Evolutionary conservation across 2,113 vertebrate species (phyloP).

Genomic region (Sapajus apella): DNA sequence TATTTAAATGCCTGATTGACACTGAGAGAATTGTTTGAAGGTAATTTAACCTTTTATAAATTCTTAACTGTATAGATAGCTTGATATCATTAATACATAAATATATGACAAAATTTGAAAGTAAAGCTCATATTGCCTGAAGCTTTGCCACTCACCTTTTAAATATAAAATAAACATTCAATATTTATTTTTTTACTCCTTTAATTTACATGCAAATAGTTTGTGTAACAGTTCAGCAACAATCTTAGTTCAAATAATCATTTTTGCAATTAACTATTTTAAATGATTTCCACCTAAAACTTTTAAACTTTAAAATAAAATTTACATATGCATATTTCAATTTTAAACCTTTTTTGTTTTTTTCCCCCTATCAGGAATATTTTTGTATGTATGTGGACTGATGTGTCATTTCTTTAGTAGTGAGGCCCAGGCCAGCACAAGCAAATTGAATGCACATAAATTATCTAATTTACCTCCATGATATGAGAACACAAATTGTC

Average conservation of each 20-base stretch:
- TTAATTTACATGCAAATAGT: background rate
- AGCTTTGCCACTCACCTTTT: background rate
- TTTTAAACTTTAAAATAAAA: background rate
- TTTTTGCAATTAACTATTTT: background rate
- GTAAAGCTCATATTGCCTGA: background rate
- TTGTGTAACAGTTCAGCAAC: background rate
- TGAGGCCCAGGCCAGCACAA: background rate
- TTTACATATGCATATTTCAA: background rate
- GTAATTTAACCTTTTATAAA: slow-evolving; percentile 6
- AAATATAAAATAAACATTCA: background rate
- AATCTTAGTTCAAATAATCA: background rate
- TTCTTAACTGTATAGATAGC: slow-evolving; percentile 14
- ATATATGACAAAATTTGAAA: slow-evolving; percentile 22
- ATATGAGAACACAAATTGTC: background rate
- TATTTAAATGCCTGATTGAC: background rate
- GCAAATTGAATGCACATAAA: background rate
- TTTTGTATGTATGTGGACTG: background rate
- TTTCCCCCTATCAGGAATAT: background rate
- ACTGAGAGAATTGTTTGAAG: background rate
- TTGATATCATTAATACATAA: background rate
- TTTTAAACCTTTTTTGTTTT: background rate
- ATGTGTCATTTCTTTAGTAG: background rate
- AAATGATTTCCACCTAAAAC: background rate
- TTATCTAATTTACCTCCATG: background rate
- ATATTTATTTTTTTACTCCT: background rate